Percentiles rank a stretch among this genome's conserved stretches.
Evolutionary conservation across 2,888 invertebrate species (phyloP).

Genomic region (Pristionchus arcanus): DNA sequence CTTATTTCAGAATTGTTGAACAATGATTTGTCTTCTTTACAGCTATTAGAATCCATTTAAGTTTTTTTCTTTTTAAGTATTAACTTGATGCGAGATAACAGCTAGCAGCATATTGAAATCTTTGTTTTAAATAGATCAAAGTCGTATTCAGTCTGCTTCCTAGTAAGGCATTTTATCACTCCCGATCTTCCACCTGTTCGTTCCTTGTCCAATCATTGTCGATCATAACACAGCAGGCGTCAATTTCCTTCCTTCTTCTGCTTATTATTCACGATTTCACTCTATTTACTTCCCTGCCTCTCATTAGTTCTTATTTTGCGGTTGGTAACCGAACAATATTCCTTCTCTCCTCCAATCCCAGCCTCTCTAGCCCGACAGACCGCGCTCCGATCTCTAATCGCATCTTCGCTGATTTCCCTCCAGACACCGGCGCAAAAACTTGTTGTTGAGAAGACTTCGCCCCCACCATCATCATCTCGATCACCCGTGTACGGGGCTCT

Average conservation of each 20-base stretch:
- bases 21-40: too few species aligned
- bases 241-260: background rate
- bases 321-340: background rate
- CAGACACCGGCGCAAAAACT: background rate
- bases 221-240: background rate
- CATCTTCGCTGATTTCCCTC: slow-evolving; percentile 26
- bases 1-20: too few species aligned
- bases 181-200: too few species aligned
- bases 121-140: too few species aligned
- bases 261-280: background rate
- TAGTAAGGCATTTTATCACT: too few species aligned
- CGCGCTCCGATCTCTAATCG: background rate
- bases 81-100: too few species aligned
- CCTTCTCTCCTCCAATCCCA: background rate
- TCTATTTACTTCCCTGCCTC: background rate
- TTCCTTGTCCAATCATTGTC: too few species aligned
- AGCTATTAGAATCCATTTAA: too few species aligned
- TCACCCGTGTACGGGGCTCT: background rate
- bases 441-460: background rate
- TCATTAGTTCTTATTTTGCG: slow-evolving; percentile 5
- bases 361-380: background rate
- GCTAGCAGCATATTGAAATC: too few species aligned
- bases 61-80: too few species aligned
- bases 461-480: background rate
- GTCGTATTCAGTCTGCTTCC: too few species aligned